Conservation (phyloP, 2,888 invertebrate species). For the Laspeyria flexula region DNA sequence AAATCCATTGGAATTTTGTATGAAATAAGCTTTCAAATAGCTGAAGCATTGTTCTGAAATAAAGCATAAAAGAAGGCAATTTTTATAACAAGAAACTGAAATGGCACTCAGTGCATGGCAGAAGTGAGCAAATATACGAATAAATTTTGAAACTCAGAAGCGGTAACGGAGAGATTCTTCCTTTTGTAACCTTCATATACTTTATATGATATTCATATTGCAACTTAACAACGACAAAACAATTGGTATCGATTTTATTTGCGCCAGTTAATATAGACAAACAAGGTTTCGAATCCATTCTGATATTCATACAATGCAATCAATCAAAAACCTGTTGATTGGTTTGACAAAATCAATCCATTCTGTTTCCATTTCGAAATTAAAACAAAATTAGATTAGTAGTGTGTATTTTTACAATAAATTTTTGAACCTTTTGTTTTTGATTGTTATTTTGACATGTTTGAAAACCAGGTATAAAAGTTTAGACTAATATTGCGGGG, state of each 20-base stretch:
- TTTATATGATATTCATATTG: background rate
- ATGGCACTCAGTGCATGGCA: slow-evolving; percentile 42
- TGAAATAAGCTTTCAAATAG: slow-evolving; percentile 1
- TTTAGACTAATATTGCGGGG: slow-evolving; percentile 3
- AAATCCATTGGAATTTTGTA: background rate
- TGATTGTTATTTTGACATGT: background rate
- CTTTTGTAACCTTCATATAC: slow-evolving; percentile 19
- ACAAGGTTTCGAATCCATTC: background rate
- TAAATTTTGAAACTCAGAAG: slow-evolving; percentile 50
- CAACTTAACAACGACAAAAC: background rate
- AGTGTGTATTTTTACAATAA: background rate
- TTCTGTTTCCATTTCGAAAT: slow-evolving; percentile 29
- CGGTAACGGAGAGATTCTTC: slow-evolving; percentile 31
- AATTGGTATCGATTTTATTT: background rate
- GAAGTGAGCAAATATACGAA: slow-evolving; percentile 48
- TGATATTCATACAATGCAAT: slow-evolving; percentile 21
- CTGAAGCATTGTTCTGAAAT: slow-evolving; percentile 12
- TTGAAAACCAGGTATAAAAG: slow-evolving; percentile 17
- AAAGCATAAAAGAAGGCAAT: slow-evolving; percentile 22
- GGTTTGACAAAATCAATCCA: slow-evolving; percentile 28
- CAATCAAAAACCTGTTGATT: slow-evolving; percentile 34
- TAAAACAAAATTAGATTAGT: slow-evolving; percentile 22
- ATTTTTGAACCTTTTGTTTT: too few species aligned
- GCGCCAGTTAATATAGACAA: background rate
- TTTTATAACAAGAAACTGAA: slow-evolving; percentile 40